Conservation (phyloP, 2,113 vertebrate genomes). For the Phylloscopus trochiloides region DNA sequence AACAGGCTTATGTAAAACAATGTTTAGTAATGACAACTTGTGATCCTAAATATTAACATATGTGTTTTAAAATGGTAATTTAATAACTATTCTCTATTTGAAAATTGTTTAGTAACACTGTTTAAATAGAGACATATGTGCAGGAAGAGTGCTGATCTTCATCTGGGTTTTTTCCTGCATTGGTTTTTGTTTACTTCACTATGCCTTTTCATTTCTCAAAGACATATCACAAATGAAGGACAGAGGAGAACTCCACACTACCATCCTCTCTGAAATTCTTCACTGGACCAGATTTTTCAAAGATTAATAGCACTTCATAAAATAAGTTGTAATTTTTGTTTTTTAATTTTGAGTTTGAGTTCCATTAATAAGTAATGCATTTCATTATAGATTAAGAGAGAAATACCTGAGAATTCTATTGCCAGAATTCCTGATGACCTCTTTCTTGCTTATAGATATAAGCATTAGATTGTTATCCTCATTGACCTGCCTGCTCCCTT, state of each 20-base stretch:
- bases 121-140: background rate
- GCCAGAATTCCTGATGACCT: background rate
- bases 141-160: background rate
- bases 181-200: background rate
- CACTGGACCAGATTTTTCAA: background rate
- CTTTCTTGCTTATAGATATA: background rate
- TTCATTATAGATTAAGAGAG: background rate
- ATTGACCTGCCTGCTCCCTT: background rate
- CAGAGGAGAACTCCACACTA: background rate
- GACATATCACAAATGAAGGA: background rate
- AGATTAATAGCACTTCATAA: background rate
- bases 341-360: background rate
- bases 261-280: background rate
- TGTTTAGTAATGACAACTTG: background rate
- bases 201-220: background rate
- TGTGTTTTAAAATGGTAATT: background rate
- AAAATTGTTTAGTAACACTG: background rate
- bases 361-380: background rate
- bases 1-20: background rate
- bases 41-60: background rate
- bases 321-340: accelerated
- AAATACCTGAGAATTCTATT: background rate
- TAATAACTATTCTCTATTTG: background rate
- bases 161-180: background rate
- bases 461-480: background rate